phyloP scores from a whole-genome alignment of 2,113 vertebrate genomes.

The Cygnus buccinator region DNA sequence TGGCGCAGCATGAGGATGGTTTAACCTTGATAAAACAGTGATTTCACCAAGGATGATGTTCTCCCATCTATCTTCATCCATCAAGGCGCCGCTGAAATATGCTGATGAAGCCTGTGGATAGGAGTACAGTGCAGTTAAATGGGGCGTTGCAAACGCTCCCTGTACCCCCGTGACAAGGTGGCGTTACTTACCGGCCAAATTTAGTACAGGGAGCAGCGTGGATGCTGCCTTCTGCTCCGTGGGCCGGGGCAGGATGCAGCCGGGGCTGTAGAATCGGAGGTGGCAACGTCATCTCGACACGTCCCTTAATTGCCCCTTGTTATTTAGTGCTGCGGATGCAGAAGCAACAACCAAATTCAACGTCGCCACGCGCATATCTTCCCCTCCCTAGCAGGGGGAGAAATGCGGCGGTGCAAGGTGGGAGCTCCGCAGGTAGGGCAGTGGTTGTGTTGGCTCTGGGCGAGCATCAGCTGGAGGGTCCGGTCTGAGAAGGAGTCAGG shows the following conservation, averaged over 20 bases:
- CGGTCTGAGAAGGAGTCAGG: not conserved
- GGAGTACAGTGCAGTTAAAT: conserved; percentile 87
- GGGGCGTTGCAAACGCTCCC: conserved; percentile 86
- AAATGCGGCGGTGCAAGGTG: accelerated
- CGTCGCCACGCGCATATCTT: not conserved
- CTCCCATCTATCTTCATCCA: conserved; percentile 92
- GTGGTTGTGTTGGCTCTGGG: not conserved
- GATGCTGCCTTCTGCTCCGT: not conserved
- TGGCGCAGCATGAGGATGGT: conserved; percentile 82
- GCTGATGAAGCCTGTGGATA: conserved; percentile 84
- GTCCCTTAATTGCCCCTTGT: not conserved
- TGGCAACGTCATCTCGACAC: not conserved
- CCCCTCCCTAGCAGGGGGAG: not conserved
- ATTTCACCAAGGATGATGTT: conserved; percentile 89
- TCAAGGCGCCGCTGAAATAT: conserved; percentile 84
- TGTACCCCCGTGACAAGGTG: conserved; percentile 79
- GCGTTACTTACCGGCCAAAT: conserved; percentile 75
- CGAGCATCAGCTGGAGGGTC: not conserved
- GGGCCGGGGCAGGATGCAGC: not conserved
- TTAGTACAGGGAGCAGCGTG: conserved; percentile 25
- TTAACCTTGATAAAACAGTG: conserved; percentile 94
- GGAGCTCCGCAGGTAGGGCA: not conserved
- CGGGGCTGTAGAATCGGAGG: not conserved
- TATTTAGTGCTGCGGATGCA: accelerated
- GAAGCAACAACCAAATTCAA: not conserved